Base-by-base conservation (phyloP, 2,113 vertebrate species). In the Turnix velox region DNA sequence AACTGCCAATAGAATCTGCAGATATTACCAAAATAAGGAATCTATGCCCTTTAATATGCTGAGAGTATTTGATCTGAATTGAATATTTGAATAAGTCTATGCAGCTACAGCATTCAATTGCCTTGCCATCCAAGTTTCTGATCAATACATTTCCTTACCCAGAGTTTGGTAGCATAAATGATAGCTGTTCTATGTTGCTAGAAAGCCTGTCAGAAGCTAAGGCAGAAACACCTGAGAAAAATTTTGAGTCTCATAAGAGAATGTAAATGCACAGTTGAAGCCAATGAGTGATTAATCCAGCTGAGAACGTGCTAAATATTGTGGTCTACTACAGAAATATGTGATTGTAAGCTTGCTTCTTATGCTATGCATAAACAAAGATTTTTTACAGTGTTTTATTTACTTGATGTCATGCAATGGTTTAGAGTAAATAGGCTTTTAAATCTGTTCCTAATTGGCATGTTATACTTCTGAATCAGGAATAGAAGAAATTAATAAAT, bases 401-500 rank as follows among this genome's bases (percentile, higher is more conserved):
- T 95, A 91, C 73, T 92, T 48, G 37, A 68, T 94, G 25, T 23
- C 42, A 79, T 65, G 51, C 30, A 86, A 81, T 4, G 8, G 24
- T 83, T 96, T 93, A 46, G 51, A 88, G 74, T 88, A 95, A 96
- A 95, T 81, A 93, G 77, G 54, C 46, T 73, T 94, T 94, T 93
- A 91, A 94, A 96, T 96, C 86, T 96, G 66, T 76, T 95, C 89
- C 91, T 96, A 96, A 96, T 93, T 96, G 92, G 54, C 61, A 90
- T 84, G 75, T 77, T 93, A 77, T 81, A 87, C 68, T 95, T 95
- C 79, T 86, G 79, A 94, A 93, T 88, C 67, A 92, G 33, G 43
- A 94, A 84, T 85, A 94, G 92, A 95, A 93, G 35, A 16, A 94
- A 95, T 93, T 95, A 97, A 96, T 96, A 96, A 96, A 96, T 95